Evolutionary conservation across 2,797 vertebrate species (phyloP), one percentile per base, ranked within the genome.

Genomic region (Argyrosomus regius): DNA sequence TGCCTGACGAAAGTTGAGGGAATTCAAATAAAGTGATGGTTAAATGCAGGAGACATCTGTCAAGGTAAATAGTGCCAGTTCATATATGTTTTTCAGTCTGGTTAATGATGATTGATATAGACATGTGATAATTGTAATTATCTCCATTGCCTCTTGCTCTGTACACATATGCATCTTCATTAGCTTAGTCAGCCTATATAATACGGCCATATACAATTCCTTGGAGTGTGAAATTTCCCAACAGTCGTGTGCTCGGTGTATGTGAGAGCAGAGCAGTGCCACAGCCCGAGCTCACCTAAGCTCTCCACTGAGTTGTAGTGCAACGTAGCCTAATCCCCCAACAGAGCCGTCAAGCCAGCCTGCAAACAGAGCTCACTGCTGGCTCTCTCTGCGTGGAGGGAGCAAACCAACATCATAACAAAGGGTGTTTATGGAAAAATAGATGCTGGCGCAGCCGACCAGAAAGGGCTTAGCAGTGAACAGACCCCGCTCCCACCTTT

Each of bases 381-480:
- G 93, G 92, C 93, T 93, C 77, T 95, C 96, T 94, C 91, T 57
- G 92, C 94, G 92, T 87, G 94, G 93, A 88, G 87, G 91, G 95
- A 96, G 96, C 97, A 96, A 97, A 96, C 95, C 94, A 97, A 96
- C 97, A 98, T 97, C 97, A 96, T 95, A 97, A 98, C 97, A 96
- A 97, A 96, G 96, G 96, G 96, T 97, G 96, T 98, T 98, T 98
- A 97, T 96, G 96, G 91, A 92, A 93, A 94, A 94, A 96, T 95
- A 96, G 96, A 96, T 87, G 95, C 96, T 96, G 93, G 95, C 94
- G 97, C 98, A 94, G 95, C 94, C 94, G 96, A 97, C 97, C 98
- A 98, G 97, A 99, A 98, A 99, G 97, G 97, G 97, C 97, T 98
- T 96, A 97, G 96, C 97, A 96, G 97, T 95, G 98, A 98, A 97